Evolutionary conservation across 2,113 vertebrate genomes (phyloP).

Genomic region (Suncus etruscus): DNA sequence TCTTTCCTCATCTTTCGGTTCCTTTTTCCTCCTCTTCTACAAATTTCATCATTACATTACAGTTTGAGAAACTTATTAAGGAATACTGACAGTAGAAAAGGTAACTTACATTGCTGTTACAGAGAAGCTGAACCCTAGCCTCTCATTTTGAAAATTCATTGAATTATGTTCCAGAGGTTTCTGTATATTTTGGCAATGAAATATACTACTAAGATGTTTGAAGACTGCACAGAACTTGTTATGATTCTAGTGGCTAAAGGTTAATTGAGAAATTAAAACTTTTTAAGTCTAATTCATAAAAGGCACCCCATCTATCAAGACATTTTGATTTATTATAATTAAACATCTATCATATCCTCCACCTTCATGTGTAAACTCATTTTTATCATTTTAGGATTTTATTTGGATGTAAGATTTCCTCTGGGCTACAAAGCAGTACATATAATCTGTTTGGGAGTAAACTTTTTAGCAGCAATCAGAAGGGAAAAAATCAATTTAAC

Average conservation of each 20-base stretch:
- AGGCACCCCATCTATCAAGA: constrained; percentile 46
- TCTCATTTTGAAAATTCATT: not conserved
- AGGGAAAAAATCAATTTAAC: constrained; percentile 68
- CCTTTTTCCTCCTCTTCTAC: not conserved
- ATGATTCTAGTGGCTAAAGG: not conserved
- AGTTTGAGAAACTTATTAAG: not conserved
- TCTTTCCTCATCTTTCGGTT: not conserved
- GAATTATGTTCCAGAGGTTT: not conserved
- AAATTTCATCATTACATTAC: not conserved
- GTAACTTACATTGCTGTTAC: not conserved
- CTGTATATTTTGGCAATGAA: not conserved
- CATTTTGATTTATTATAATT: constrained; percentile 63
- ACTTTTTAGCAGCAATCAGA: constrained; percentile 72
- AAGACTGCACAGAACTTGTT: not conserved
- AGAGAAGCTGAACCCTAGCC: not conserved
- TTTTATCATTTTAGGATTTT: constrained; percentile 65
- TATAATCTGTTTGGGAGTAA: constrained; percentile 70
- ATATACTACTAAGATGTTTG: not conserved
- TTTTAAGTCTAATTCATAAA: constrained; percentile 44
- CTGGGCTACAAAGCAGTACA: constrained; percentile 62
- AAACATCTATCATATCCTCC: constrained; percentile 62
- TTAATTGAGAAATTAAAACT: constrained; percentile 4
- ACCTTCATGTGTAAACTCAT: constrained; percentile 65
- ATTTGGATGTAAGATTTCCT: constrained; percentile 73
- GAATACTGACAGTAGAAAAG: not conserved